Evolutionary conservation across 2,113 vertebrate species (phyloP).

Genomic region (Gadus chalcogrammus): DNA sequence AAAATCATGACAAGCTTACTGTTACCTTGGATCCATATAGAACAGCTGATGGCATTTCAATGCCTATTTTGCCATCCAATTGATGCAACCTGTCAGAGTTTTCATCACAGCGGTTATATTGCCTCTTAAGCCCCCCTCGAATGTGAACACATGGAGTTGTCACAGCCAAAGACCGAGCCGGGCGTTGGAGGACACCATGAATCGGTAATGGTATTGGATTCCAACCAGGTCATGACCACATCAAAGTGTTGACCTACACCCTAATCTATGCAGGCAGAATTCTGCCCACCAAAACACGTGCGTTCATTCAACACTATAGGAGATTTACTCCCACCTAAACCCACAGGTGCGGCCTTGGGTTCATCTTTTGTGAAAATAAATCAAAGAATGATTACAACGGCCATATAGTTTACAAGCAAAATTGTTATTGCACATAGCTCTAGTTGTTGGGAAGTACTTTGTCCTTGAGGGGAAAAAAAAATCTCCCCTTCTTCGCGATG

Average conservation of each 20-base stretch:
- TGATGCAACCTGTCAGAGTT: conserved; percentile 36
- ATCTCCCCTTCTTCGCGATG: too few relatives aligned
- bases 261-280: conserved; percentile 48
- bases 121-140: conserved; percentile 56
- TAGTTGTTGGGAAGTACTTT: not conserved
- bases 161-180: conserved; percentile 51
- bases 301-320: conserved; percentile 48
- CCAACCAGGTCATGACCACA: conserved; percentile 61
- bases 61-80: conserved; percentile 19
- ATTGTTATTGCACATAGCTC: not conserved
- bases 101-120: conserved; percentile 56
- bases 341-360: conserved; percentile 23
- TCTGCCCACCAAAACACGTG: conserved; percentile 31
- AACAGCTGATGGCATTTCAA: conserved; percentile 13
- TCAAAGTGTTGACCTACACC: conserved; percentile 66
- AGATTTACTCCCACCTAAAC: conserved; percentile 34
- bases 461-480: not conserved
- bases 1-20: too few relatives aligned
- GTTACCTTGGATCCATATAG: too few relatives aligned
- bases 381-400: conserved; percentile 16
- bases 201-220: conserved; percentile 70
- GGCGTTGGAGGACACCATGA: conserved; percentile 51
- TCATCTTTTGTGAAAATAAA: conserved; percentile 34
- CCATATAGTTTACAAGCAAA: conserved; percentile 3
- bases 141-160: conserved; percentile 46